These are phyloP conservation scores for Alentia gelatinosa DNA, from an alignment of 2,888 invertebrate species.

Conservation along the genomic window DNA sequence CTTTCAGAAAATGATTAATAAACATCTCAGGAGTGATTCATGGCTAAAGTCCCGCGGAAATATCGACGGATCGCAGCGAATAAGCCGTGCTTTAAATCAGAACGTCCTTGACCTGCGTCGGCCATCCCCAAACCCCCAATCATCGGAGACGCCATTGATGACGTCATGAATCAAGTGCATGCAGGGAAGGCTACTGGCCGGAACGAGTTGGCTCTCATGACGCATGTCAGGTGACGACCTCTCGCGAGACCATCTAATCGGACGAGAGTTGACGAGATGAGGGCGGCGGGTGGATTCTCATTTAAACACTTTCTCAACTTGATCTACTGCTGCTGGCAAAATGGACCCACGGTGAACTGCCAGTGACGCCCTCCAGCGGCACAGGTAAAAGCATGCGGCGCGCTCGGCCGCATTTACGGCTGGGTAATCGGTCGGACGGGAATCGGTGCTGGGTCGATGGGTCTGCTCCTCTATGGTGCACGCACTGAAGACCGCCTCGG, in stretches of 20 bases:
- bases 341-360: no score
- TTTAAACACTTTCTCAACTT: not conserved
- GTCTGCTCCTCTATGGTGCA: no score
- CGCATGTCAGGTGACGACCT: no score
- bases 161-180: constrained; percentile 16
- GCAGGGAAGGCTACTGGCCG: not conserved
- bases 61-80: not conserved
- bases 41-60: not conserved
- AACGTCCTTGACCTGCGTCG: not conserved
- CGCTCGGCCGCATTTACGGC: no score
- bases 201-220: not conserved
- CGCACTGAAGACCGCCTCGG: not conserved
- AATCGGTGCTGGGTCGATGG: no score
- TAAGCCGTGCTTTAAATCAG: not conserved
- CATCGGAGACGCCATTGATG: not conserved
- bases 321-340: not conserved
- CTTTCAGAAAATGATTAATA: not conserved
- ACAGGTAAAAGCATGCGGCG: no score
- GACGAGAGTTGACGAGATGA: not conserved
- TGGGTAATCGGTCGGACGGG: no score
- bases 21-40: not conserved
- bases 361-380: no score
- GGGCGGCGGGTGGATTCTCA: not conserved
- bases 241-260: not conserved
- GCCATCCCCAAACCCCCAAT: not conserved